Base-by-base conservation (phyloP, 2,888 invertebrate species). In the Choreutis nemorana region DNA sequence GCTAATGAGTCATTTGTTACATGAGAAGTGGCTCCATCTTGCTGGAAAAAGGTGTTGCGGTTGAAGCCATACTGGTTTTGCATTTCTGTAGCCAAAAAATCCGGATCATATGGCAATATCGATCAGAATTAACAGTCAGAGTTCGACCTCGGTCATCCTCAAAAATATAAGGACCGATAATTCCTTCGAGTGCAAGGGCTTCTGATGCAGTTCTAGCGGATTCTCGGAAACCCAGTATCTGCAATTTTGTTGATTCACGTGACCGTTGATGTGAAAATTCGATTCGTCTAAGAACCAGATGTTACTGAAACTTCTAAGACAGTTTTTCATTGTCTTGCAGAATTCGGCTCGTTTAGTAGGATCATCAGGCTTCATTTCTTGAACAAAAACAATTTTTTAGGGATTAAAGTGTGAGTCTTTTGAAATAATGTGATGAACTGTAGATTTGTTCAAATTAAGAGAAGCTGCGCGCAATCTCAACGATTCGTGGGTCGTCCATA, bases 341-440 rank as follows among this genome's bases (percentile, higher is more conserved):
- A 42, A 41, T 40, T 43, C 36, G 28, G 43, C 34, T 42, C 35
- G 36, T 34, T 39, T 38, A 33, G 14, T 36, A 40, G 36, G 33
- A 37, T 44, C 40, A 33, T 45, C 40, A 27, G 42, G 41, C 40
- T 46, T 41, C 28, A 45, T 41, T 34, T 41, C 41, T 41, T 45
- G 40, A 35, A 41, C 42, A 38, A 45, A 35, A 20, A 38, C 36
- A 36, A 40, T 43, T 40, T 41, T 44, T 35, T 37, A 40, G 12
- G 33, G 30, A 31, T 39, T 34, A 29, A 36, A 37, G 29, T 40
- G 30, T 33, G 37, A 38, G 20, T 37, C 32, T 40, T 42, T 41
- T 18, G 23, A 31, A 37, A 42, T 36, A 39, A 41, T 42, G 33
- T 38, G 36, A 37, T 40, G 37, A 39, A 43, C 11, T 3, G 23